A percentile compares a stretch with the other conserved stretches of the same genome.
Evolutionary conservation across 64 coral and sea anemone genomes (phyloP).

Genomic region (Orbicella faveolata): DNA sequence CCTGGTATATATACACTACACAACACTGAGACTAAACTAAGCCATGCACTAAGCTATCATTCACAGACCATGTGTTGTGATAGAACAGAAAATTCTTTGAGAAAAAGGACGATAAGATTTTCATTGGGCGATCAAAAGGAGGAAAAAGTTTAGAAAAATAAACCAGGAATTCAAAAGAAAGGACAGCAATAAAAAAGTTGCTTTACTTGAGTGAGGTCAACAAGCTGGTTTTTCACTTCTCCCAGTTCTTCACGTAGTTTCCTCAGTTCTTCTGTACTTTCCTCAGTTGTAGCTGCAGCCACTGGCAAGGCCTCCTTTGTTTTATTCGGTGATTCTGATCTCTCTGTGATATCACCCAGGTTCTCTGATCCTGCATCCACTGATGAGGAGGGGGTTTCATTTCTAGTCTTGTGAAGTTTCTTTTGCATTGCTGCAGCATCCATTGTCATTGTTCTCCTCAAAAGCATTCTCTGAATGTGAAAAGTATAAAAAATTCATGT

Average conservation of each 20-base stretch:
- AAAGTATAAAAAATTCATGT: too few relatives aligned
- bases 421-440: slow-evolving; percentile 3
- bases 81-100: too few relatives aligned
- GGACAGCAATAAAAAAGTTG: not conserved
- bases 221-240: slow-evolving; percentile 61
- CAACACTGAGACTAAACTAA: too few relatives aligned
- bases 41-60: too few relatives aligned
- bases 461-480: not conserved
- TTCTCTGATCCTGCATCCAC: not conserved
- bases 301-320: not conserved
- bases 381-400: not conserved
- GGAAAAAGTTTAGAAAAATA: too few relatives aligned
- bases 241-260: slow-evolving; percentile 71
- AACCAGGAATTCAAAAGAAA: not conserved
- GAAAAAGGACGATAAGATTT: too few relatives aligned
- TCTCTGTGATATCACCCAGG: slow-evolving; percentile 2
- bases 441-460: slow-evolving; percentile 40
- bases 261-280: slow-evolving; percentile 23
- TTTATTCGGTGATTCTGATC: not conserved
- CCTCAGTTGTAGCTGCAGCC: not conserved
- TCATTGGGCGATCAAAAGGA: too few relatives aligned
- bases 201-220: slow-evolving; percentile 67
- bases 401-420: not conserved
- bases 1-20: too few relatives aligned
- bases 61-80: too few relatives aligned